phyloP scores from a whole-genome alignment of 2,113 vertebrate genomes.

The Glaucomys volans region DNA sequence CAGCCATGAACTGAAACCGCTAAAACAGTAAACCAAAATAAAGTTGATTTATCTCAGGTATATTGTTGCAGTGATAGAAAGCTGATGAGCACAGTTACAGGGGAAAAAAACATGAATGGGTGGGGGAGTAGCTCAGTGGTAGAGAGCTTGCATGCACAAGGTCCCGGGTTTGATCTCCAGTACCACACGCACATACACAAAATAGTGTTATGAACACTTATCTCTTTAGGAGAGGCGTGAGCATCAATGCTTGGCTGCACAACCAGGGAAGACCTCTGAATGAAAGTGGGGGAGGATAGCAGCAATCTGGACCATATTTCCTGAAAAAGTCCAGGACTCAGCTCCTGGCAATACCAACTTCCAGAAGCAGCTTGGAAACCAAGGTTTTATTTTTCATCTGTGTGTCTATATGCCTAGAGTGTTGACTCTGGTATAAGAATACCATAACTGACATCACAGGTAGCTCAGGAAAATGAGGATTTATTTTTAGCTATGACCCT shows the following conservation, averaged over 20 bases:
- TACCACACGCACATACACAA: neutral
- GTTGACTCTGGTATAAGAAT: neutral
- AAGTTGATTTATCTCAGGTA: neutral
- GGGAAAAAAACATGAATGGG: neutral
- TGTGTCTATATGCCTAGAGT: neutral
- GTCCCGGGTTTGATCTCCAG: neutral
- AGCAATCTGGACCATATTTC: too few relatives aligned
- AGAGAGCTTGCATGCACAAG: too few relatives aligned
- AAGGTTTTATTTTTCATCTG: neutral
- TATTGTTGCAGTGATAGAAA: neutral
- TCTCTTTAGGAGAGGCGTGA: neutral
- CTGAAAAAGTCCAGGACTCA: neutral
- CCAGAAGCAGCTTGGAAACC: neutral
- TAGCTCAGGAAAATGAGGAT: constrained; percentile 72
- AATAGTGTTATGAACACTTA: neutral
- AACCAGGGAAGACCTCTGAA: neutral
- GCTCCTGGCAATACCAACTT: neutral
- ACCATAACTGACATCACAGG: constrained; percentile 4
- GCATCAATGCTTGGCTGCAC: neutral
- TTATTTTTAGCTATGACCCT: constrained; percentile 80
- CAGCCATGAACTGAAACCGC: neutral
- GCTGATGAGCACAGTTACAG: neutral
- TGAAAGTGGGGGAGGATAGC: neutral
- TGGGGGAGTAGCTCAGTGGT: neutral
- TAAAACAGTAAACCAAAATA: neutral